Evolutionary conservation across 2,113 vertebrate species (phyloP).

Genomic region (Pelecanus crispus): DNA sequence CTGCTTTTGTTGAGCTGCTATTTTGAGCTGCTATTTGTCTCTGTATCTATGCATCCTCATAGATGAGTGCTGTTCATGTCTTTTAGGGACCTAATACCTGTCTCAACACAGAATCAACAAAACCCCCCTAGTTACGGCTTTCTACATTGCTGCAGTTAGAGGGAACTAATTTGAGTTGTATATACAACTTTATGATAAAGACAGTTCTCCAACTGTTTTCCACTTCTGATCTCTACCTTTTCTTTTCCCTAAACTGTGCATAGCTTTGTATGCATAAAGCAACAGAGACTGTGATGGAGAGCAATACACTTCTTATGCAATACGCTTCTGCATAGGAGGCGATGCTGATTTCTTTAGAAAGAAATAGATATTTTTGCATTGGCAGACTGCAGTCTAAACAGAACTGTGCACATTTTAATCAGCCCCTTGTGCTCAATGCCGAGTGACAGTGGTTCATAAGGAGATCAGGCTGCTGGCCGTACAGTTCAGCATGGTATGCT

Average conservation of each 20-base stretch:
- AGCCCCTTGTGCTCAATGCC: neutral
- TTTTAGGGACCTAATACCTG: neutral
- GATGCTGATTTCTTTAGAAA: neutral
- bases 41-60: neutral
- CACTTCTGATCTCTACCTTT: neutral
- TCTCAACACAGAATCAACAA: neutral
- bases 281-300: neutral
- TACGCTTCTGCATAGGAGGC: no score
- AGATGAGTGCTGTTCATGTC: neutral
- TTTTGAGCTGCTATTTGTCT: neutral
- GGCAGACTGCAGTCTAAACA: neutral
- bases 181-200: neutral
- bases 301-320: neutral
- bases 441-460: neutral
- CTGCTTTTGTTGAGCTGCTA: neutral
- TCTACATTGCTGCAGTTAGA: neutral
- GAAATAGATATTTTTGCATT: neutral
- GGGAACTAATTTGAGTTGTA: neutral
- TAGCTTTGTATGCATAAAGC: neutral
- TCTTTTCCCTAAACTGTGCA: neutral
- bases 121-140: fast-evolving
- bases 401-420: neutral
- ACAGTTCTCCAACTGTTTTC: neutral
- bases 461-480: neutral
- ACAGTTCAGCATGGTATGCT: neutral